These are phyloP conservation scores for Tyrannus savana DNA, from an alignment of 2,113 vertebrate genomes.

Conservation along the genomic window DNA sequence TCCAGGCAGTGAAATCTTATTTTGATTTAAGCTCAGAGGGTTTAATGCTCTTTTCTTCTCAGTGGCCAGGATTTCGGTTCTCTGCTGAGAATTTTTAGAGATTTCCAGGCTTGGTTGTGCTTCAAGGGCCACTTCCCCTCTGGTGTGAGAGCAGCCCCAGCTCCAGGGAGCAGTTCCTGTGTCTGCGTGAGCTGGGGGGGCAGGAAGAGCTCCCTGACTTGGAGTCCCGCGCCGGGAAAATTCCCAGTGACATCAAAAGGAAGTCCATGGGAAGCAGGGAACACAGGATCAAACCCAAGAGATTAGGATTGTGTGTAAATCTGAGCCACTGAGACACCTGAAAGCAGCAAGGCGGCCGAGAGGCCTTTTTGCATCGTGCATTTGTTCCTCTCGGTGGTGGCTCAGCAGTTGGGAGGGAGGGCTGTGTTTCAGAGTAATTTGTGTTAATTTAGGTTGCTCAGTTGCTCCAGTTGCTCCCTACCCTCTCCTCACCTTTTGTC, in stretches of 20 bases:
- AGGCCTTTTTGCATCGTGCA: neutral
- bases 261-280: neutral
- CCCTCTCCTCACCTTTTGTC: neutral
- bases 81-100: accelerated
- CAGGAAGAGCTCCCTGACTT: neutral
- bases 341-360: neutral
- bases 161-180: neutral
- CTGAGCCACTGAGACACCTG: neutral
- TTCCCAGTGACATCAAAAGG: neutral
- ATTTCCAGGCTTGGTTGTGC: neutral
- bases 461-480: neutral
- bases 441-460: neutral
- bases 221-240: neutral
- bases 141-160: accelerated
- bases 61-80: neutral
- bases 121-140: neutral
- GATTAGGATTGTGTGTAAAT: neutral
- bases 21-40: neutral
- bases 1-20: neutral
- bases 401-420: neutral
- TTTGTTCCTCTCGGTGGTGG: neutral
- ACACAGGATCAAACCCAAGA: neutral
- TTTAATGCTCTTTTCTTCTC: neutral
- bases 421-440: neutral
- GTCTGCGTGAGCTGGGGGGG: neutral